A percentile compares a stretch with the other conserved stretches of the same genome.
Conservation (phyloP, 2,888 invertebrate species). For the Papilio demoleus region DNA sequence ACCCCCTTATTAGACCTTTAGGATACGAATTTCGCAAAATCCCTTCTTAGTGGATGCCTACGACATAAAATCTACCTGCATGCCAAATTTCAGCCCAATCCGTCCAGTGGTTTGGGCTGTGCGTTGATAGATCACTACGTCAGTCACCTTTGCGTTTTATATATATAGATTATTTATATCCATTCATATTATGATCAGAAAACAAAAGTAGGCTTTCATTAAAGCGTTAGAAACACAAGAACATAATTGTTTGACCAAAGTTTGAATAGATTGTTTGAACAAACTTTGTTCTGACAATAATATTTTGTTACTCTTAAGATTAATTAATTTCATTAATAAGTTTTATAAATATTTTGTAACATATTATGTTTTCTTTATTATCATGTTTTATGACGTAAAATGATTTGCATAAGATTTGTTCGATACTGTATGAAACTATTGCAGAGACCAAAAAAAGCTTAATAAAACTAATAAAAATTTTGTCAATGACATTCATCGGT, state of each 20-base stretch:
- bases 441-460: too few species aligned
- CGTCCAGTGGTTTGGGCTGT: too few species aligned
- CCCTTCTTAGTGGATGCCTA: too few species aligned
- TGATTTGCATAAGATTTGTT: neutral
- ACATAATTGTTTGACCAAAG: conserved; percentile 29
- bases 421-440: neutral
- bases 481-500: too few species aligned
- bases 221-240: conserved; percentile 29
- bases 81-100: too few species aligned
- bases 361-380: neutral
- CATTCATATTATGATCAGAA: conserved; percentile 32
- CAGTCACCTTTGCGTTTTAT: too few species aligned
- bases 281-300: conserved; percentile 27
- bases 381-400: neutral
- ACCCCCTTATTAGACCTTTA: too few species aligned
- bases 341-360: neutral
- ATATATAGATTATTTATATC: too few species aligned
- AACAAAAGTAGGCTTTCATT: conserved; percentile 33
- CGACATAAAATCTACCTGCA: too few species aligned
- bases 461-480: too few species aligned
- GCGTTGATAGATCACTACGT: too few species aligned
- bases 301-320: conserved; percentile 29
- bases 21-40: too few species aligned
- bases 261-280: conserved; percentile 29
- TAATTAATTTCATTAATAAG: conserved; percentile 26